Conservation (phyloP, 2,797 vertebrate genomes). For the Leuciscus waleckii region DNA sequence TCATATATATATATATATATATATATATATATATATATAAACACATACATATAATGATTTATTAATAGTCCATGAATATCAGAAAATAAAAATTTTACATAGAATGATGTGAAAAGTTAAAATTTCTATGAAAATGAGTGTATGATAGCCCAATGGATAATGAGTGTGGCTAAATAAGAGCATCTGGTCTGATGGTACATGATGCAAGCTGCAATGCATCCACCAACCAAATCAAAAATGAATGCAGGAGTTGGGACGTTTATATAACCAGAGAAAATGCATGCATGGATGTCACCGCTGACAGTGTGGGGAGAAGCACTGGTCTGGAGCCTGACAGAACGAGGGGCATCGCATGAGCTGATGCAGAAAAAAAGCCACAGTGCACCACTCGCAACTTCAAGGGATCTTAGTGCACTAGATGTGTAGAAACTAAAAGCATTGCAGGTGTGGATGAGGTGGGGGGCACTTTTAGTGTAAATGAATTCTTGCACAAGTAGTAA, state of each 20-base stretch:
- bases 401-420: conserved; percentile 9
- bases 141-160: conserved; percentile 8
- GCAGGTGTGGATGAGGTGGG: not conserved
- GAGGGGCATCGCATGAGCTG: conserved; percentile 6
- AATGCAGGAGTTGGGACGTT: conserved; percentile 49
- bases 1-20: not conserved
- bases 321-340: conserved; percentile 43
- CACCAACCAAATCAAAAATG: conserved; percentile 50
- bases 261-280: conserved; percentile 46
- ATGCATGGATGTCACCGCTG: conserved; percentile 41
- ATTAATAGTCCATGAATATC: not conserved
- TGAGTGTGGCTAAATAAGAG: conserved; percentile 32
- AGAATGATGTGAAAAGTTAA: not conserved
- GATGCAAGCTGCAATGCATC: conserved; percentile 44
- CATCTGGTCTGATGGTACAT: conserved; percentile 29
- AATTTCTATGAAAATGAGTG: not conserved
- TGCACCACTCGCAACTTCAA: conserved; percentile 19
- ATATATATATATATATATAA: not conserved
- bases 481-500: not conserved
- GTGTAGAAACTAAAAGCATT: not conserved
- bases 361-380: conserved; percentile 37
- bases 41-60: not conserved
- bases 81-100: not conserved
- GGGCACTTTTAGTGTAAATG: not conserved
- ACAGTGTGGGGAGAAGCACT: conserved; percentile 33